Conservation (phyloP, 2,888 invertebrate species). For the Xanthorhoe spadicearia region DNA sequence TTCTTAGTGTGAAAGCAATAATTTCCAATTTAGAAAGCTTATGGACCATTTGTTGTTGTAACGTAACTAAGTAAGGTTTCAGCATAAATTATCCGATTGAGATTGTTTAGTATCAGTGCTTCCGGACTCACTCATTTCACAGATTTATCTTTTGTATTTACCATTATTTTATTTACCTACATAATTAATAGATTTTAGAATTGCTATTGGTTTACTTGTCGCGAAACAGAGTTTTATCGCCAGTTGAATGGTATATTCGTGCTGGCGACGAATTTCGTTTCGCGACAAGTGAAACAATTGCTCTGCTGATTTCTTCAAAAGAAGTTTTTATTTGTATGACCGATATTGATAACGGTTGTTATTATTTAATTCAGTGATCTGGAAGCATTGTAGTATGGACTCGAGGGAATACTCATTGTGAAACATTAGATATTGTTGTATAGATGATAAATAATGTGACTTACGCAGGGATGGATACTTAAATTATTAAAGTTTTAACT, state of each 20-base stretch:
- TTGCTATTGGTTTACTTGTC: too few relatives aligned
- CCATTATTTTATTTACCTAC: neutral
- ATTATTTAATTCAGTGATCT: conserved; percentile 12
- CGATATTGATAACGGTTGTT: neutral
- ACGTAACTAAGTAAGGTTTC: conserved; percentile 72
- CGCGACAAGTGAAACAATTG: too few relatives aligned
- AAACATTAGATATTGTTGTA: conserved; percentile 83
- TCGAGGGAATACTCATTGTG: conserved; percentile 82
- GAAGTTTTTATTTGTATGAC: neutral
- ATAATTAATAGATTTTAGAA: neutral
- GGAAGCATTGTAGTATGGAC: conserved; percentile 51
- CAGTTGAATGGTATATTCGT: too few relatives aligned
- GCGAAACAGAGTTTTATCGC: too few relatives aligned
- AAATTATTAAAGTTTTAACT: conserved; percentile 85
- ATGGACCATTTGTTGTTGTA: conserved; percentile 78
- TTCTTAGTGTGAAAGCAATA: conserved; percentile 61
- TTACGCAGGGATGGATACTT: conserved; percentile 86
- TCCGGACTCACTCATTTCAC: conserved; percentile 7
- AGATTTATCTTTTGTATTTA: too few relatives aligned
- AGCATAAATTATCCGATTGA: conserved; percentile 82
- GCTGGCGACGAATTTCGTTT: too few relatives aligned
- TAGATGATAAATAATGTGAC: conserved; percentile 85
- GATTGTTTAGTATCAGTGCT: conserved; percentile 48
- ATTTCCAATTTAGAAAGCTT: conserved; percentile 74
- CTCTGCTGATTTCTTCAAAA: neutral